A percentile compares a stretch with the other conserved stretches of the same genome.
These are phyloP conservation scores for Cromileptes altivelis DNA, from an alignment of 2,113 vertebrate species.

Conservation along the genomic window DNA sequence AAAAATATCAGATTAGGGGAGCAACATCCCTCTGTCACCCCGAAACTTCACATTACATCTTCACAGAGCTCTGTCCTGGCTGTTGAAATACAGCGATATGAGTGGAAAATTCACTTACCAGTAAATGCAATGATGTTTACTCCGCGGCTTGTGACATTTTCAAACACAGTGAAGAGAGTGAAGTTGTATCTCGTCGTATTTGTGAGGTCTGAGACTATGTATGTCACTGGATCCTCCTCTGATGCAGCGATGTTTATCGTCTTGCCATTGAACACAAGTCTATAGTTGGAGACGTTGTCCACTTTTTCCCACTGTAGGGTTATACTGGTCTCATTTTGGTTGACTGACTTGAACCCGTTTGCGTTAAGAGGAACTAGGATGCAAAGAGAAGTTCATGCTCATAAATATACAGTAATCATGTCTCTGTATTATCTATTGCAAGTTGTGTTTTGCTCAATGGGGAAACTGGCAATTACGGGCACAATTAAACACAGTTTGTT, in stretches of 20 bases:
- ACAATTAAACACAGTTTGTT: too few relatives aligned
- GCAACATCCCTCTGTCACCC: background rate
- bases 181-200: conserved; percentile 33
- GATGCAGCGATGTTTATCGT: background rate
- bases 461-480: too few relatives aligned
- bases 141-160: conserved; percentile 34
- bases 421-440: too few relatives aligned
- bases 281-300: background rate
- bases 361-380: background rate
- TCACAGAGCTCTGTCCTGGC: background rate
- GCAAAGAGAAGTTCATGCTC: too few relatives aligned
- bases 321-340: conserved; percentile 36
- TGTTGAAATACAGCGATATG: background rate
- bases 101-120: conserved; percentile 19
- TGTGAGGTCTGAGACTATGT: background rate
- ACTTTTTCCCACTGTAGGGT: conserved; percentile 48
- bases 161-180: conserved; percentile 44
- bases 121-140: conserved; percentile 9
- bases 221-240: rapidly evolving
- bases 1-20: background rate
- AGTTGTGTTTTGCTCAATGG: too few relatives aligned
- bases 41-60: background rate
- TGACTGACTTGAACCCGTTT: background rate
- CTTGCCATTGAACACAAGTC: background rate
- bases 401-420: too few relatives aligned